Conservation (phyloP, 2,113 vertebrate species). For the Erythrolamprus reginae region DNA sequence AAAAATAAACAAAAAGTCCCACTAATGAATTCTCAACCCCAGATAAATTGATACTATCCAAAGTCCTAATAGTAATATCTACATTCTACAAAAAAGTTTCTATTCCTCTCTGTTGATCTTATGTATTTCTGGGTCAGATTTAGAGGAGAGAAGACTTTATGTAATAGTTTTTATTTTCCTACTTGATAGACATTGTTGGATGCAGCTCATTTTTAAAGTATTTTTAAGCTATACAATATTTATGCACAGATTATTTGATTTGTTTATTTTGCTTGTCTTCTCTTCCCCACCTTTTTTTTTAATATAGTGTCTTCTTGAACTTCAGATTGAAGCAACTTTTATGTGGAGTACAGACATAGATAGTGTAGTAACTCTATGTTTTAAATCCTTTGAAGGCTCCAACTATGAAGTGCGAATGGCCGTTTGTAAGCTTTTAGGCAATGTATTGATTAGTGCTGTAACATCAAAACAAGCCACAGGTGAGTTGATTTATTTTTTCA, state of each 20-base stretch:
- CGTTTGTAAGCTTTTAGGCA: slow-evolving; percentile 87
- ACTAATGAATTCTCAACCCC: neutral
- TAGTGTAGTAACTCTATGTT: slow-evolving; percentile 86
- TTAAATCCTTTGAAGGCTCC: slow-evolving; percentile 91
- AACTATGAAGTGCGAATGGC: slow-evolving; percentile 81
- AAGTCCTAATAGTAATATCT: neutral
- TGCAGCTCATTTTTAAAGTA: neutral
- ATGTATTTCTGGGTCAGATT: neutral
- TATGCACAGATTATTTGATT: slow-evolving; percentile 6
- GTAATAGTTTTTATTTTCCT: neutral
- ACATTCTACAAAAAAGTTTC: neutral
- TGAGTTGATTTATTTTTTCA: slow-evolving; percentile 52
- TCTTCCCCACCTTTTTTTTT: neutral
- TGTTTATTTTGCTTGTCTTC: neutral
- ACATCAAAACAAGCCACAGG: slow-evolving; percentile 72
- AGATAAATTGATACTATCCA: neutral
- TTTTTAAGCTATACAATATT: neutral
- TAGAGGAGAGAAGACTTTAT: neutral
- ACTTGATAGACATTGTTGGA: neutral
- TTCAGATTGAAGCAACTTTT: slow-evolving; percentile 89
- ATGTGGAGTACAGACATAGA: slow-evolving; percentile 89
- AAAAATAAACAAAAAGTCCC: neutral
- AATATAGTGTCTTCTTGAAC: slow-evolving; percentile 86
- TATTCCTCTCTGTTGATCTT: neutral
- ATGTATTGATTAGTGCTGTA: slow-evolving; percentile 79